Evolutionary conservation across 2,888 invertebrate genomes (phyloP).

Genomic region (Drosophila anomelani): DNA sequence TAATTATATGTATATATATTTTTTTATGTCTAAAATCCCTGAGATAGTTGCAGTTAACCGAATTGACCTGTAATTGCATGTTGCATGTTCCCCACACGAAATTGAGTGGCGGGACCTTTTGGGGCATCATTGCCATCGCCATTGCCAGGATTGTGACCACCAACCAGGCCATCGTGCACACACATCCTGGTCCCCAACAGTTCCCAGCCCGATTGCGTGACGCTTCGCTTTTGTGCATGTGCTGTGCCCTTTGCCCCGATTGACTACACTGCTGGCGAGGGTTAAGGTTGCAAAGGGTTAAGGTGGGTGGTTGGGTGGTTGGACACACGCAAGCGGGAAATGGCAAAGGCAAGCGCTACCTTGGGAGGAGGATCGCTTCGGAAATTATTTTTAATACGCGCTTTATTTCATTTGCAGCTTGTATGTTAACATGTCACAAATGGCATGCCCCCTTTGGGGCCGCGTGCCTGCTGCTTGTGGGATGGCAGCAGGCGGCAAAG

Average conservation of each 20-base stretch:
- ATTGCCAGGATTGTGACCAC: conserved; percentile 19
- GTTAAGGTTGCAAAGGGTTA: conserved; percentile 43
- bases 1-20: background rate
- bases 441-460: background rate
- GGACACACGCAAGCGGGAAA: conserved; percentile 43
- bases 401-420: conserved; percentile 39
- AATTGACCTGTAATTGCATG: conserved; percentile 45
- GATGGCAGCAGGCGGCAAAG: conserved; percentile 27
- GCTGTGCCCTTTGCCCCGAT: conserved; percentile 38
- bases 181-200: conserved; percentile 1
- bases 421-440: conserved; percentile 30
- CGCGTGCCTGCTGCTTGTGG: background rate
- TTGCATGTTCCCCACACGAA: conserved; percentile 32
- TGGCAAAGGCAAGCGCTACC: background rate
- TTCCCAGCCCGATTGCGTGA: conserved; percentile 41
- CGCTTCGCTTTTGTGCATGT: conserved; percentile 28
- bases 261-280: conserved; percentile 12
- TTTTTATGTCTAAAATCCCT: background rate
- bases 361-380: conserved; percentile 11
- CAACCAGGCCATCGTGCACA: conserved; percentile 1
- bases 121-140: conserved; percentile 20
- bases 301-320: background rate
- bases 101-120: conserved; percentile 39
- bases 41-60: conserved; percentile 1
- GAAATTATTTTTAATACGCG: conserved; percentile 31